Evolutionary conservation across 2,888 invertebrate genomes (phyloP).

Genomic region (Eubasilissa splendida): DNA sequence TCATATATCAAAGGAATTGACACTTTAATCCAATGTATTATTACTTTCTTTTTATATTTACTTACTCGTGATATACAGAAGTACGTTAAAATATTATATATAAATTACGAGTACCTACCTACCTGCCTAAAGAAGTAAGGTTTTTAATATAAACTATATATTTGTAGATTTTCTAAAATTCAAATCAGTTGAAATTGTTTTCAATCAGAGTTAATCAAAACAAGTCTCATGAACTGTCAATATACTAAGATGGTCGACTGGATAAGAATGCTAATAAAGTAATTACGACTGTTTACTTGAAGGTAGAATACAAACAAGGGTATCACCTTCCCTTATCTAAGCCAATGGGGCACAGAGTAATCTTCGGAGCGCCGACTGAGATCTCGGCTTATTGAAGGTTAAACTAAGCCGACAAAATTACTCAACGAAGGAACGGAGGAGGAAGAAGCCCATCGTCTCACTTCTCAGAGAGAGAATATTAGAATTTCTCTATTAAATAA

Average conservation of each 20-base stretch:
- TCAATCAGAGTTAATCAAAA: conserved; percentile 13
- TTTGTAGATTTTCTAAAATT: not conserved
- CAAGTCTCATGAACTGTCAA: conserved; percentile 3
- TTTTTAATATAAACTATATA: no score
- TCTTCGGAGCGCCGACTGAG: not conserved
- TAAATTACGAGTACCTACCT: no score
- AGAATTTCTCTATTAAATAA: no score
- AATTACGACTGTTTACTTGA: conserved; percentile 35
- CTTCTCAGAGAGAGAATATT: no score
- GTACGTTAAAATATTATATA: no score
- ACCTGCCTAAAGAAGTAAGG: no score
- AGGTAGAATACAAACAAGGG: conserved; percentile 22
- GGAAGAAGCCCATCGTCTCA: no score
- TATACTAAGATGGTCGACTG: conserved; percentile 14
- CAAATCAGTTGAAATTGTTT: not conserved
- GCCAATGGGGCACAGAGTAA: not conserved
- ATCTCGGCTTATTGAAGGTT: not conserved
- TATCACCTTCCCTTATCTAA: conserved; percentile 27
- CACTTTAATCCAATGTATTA: no score
- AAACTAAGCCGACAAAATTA: not conserved
- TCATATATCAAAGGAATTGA: no score
- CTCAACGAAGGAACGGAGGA: not conserved
- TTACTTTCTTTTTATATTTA: no score
- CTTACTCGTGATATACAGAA: no score
- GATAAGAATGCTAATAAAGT: conserved; percentile 29